These are phyloP conservation scores for Thalpophila matura DNA, from an alignment of 2,888 invertebrate genomes.

Conservation along the genomic window DNA sequence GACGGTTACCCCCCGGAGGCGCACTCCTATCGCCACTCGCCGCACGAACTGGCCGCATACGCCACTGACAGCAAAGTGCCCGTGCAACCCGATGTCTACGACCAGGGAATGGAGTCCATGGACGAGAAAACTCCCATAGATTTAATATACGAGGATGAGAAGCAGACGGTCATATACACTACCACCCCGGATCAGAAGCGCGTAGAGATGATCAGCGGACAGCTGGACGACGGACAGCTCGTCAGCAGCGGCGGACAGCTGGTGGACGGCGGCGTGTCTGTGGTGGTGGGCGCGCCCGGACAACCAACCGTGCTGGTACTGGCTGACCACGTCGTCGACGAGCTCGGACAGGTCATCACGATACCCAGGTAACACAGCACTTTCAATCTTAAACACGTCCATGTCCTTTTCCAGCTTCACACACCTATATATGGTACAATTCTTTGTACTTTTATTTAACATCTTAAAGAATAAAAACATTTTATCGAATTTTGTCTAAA, in stretches of 20 bases:
- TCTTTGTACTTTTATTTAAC: conserved; percentile 16
- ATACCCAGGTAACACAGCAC: conserved; percentile 90
- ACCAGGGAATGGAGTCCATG: conserved; percentile 87
- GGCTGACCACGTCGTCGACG: conserved; percentile 93
- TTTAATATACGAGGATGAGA: conserved; percentile 95
- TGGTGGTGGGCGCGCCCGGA: conserved; percentile 87
- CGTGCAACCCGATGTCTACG: conserved; percentile 88
- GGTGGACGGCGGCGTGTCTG: conserved; percentile 89
- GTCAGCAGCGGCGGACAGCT: conserved; percentile 87
- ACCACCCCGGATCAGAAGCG: conserved; percentile 95
- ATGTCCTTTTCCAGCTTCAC: neutral
- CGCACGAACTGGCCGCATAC: conserved; percentile 88
- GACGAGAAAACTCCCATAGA: conserved; percentile 95
- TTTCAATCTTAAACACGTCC: conserved; percentile 3
- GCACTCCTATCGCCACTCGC: conserved; percentile 90
- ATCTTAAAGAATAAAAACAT: conserved; percentile 29
- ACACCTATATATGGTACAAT: conserved; percentile 12
- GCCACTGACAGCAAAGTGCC: conserved; percentile 91
- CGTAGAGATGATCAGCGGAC: conserved; percentile 94
- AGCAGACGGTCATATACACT: conserved; percentile 96
- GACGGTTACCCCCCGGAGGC: conserved; percentile 92
- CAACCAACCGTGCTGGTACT: conserved; percentile 93
- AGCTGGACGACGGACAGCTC: conserved; percentile 91
- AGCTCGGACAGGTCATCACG: conserved; percentile 92
- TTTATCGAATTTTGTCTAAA: conserved; percentile 63